phyloP scores from a whole-genome alignment of 2,113 vertebrate species.

The Pelobates fuscus region DNA sequence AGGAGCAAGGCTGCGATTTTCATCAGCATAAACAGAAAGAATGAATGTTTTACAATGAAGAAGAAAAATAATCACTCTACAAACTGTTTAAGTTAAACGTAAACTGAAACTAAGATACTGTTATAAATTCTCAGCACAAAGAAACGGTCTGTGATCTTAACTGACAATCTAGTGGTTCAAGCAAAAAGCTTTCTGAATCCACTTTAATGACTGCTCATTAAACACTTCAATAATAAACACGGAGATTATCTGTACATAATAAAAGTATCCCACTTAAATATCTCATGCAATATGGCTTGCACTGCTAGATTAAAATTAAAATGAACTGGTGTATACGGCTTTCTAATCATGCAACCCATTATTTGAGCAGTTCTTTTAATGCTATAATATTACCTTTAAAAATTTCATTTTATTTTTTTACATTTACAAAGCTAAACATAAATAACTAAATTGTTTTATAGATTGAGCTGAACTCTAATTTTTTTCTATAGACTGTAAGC shows the following conservation, averaged over 20 bases:
- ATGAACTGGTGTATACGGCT: conserved; percentile 10
- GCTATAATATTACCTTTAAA: too few species aligned
- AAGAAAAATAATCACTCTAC: conserved; percentile 66
- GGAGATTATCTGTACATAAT: conserved; percentile 57
- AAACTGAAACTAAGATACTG: conserved; percentile 57
- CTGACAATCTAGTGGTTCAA: conserved; percentile 56
- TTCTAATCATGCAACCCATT: background rate
- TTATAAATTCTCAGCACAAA: conserved; percentile 57
- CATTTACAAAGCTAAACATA: too few species aligned
- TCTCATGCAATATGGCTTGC: conserved; percentile 53
- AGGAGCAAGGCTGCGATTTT: conserved; percentile 60
- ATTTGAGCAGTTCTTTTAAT: too few species aligned
- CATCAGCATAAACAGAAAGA: conserved; percentile 54
- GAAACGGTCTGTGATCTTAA: conserved; percentile 51
- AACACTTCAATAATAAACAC: conserved; percentile 64
- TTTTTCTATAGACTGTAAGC: too few species aligned
- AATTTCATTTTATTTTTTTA: too few species aligned
- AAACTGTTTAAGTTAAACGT: conserved; percentile 57
- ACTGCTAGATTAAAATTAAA: conserved; percentile 21
- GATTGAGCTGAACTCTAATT: too few species aligned
- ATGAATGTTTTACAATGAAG: conserved; percentile 53
- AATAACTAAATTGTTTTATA: too few species aligned
- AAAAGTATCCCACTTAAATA: conserved; percentile 59
- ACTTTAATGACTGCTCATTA: conserved; percentile 61
- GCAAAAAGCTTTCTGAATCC: conserved; percentile 56